Percentiles rank a stretch among this genome's conserved stretches.
These are phyloP conservation scores for Odontocolon sp. DNA, from an alignment of 2,888 invertebrate species.

Conservation along the genomic window DNA sequence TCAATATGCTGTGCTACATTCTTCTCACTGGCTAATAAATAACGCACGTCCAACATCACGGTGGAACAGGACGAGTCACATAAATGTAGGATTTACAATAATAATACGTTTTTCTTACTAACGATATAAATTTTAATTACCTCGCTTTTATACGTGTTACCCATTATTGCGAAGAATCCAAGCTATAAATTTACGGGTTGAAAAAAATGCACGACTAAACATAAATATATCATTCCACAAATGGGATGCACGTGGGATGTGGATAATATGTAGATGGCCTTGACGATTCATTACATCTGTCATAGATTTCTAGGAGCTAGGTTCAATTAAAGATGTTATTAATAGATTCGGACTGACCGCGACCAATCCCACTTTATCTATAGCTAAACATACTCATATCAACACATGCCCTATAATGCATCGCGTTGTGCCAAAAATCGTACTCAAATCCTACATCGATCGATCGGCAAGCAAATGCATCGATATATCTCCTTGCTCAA, in stretches of 20 bases:
- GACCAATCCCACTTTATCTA: constrained; percentile 48
- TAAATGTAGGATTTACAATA: too few species aligned
- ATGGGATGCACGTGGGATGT: constrained; percentile 41
- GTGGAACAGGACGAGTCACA: too few species aligned
- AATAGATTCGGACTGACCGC: constrained; percentile 59
- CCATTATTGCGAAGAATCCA: not conserved
- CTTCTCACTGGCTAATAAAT: not conserved
- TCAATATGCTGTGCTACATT: too few species aligned
- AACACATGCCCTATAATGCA: constrained; percentile 48
- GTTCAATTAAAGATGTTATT: constrained; percentile 66
- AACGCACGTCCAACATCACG: too few species aligned
- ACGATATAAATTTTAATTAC: not conserved
- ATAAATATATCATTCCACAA: constrained; percentile 21
- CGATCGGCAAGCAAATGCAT: too few species aligned
- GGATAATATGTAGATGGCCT: constrained; percentile 48
- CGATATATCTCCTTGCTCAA: too few species aligned
- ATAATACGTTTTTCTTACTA: not conserved
- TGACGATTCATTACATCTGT: constrained; percentile 57
- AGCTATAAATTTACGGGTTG: not conserved
- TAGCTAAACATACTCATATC: constrained; percentile 26
- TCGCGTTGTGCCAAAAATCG: constrained; percentile 28
- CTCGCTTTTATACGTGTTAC: not conserved
- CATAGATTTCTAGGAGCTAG: constrained; percentile 53
- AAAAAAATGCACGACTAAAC: too few species aligned
- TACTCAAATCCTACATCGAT: not conserved